Base-by-base conservation (phyloP, 2,797 vertebrate genomes). In the Anolis apletophallus region DNA sequence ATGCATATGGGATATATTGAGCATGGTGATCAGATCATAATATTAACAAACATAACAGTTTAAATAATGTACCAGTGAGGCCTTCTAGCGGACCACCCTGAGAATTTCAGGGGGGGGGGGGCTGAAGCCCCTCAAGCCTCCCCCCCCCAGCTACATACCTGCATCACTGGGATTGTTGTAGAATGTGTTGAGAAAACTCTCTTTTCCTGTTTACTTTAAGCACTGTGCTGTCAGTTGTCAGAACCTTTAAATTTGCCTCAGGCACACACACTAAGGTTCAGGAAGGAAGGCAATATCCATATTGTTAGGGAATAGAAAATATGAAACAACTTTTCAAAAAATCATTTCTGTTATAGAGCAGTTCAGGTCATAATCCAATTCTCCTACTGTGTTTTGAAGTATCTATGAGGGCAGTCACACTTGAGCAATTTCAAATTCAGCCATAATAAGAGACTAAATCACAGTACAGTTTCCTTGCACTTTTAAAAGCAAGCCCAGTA, bases 331-430 rank as follows among this genome's bases (percentile, higher is more conserved):
- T 59, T 29, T 14, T 84, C 40, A 12, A 12, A 64, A 64, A n/a
- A 52, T 79, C 23, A 26, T 6, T 40, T 61, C 40, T 67, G 21
- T n/a, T 26, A 40, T 74, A 34, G 4, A 76, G 36, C 14, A 75
- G 29, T 84, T 85, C n/a, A 67, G 52, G n/a, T 85, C 64, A 76
- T 80, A 50, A 7, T 85, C 82, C 61, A 81, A n/a, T 75, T 46
- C 69, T 32, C 17, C 23, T 57, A 23, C 10, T 80, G 29, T 67
- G 17, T 76, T 84, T 52, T 34, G 57, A 29, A 69, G 29, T 71
- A 59, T 10, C 36, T 8, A n/a, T 52, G 21, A 26, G 16, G 36
- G 2, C 17, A 69, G 54, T 61, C 40, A n/a, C 26, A 23, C 40
- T 87, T 71, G n/a, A 75, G 12, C 72, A 59, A 57, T 54, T 71